A percentile compares a stretch with the other conserved stretches of the same genome.
Conservation (phyloP, 2,797 vertebrate species). For the Myiotriccus ornatus region DNA sequence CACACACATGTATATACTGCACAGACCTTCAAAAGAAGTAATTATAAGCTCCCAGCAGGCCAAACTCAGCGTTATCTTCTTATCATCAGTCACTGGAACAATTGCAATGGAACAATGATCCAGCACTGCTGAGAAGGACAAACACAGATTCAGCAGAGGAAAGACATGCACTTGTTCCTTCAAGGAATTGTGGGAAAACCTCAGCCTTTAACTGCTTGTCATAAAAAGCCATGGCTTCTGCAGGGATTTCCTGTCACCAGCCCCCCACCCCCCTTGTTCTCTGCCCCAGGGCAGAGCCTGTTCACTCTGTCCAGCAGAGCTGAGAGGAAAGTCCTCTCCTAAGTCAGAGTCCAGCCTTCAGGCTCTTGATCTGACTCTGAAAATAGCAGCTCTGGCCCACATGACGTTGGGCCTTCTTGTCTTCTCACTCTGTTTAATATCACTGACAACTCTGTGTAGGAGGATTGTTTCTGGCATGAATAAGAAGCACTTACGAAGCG, state of each 20-base stretch:
- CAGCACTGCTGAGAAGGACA: not conserved
- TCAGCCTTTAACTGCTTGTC: not conserved
- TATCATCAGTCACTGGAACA: not conserved
- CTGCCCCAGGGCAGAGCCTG: not conserved
- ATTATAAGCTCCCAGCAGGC: not conserved
- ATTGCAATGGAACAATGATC: not conserved
- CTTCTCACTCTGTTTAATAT: slow-evolving; percentile 11
- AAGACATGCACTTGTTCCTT: not conserved
- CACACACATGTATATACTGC: too few species aligned
- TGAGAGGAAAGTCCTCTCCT: not conserved
- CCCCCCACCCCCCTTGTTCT: not conserved
- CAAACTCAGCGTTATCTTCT: not conserved
- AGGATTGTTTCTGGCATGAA: not conserved
- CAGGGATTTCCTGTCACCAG: not conserved
- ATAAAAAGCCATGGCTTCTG: not conserved
- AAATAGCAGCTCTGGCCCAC: not conserved
- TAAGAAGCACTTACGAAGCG: not conserved
- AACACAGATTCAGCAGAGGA: not conserved
- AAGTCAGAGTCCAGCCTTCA: not conserved
- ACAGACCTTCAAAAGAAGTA: not conserved
- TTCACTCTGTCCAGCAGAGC: not conserved
- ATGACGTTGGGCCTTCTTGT: not conserved
- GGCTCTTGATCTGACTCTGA: not conserved
- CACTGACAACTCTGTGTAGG: slow-evolving; percentile 5
- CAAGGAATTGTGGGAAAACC: not conserved